Evolutionary conservation across 2,888 invertebrate genomes (phyloP).

Genomic region (Xestobium rufovillosum): DNA sequence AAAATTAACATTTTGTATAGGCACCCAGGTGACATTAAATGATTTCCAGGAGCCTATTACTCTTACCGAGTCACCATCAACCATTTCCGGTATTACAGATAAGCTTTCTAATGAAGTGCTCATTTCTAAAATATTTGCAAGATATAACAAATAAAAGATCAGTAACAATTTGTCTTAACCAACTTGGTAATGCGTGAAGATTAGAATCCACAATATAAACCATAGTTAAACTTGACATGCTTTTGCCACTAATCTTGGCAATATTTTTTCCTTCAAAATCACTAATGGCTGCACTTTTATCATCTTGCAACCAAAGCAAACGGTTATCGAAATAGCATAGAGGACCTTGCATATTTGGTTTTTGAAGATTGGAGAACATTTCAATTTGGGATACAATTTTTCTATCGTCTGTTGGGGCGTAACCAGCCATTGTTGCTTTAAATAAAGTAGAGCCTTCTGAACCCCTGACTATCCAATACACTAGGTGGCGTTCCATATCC

Average conservation of each 20-base stretch:
- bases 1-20: conserved; percentile 66
- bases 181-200: conserved; percentile 54
- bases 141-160: neutral
- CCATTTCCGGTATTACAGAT: conserved; percentile 66
- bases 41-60: conserved; percentile 70
- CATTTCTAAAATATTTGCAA: conserved; percentile 16
- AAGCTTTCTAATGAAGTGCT: conserved; percentile 37
- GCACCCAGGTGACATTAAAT: conserved; percentile 80
- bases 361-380: conserved; percentile 43
- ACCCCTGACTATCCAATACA: conserved; percentile 80
- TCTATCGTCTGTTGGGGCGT: conserved; percentile 21
- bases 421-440: conserved; percentile 56
- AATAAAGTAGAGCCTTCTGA: conserved; percentile 69
- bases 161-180: conserved; percentile 26
- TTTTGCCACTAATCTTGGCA: conserved; percentile 56
- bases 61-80: conserved; percentile 57
- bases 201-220: conserved; percentile 67
- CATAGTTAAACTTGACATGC: conserved; percentile 57
- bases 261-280: conserved; percentile 69
- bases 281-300: conserved; percentile 64
- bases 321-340: conserved; percentile 75
- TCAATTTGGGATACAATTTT: conserved; percentile 22
- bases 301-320: conserved; percentile 75
- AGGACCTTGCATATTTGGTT: conserved; percentile 59
- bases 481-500: conserved; percentile 65